These are phyloP conservation scores for Synergus japonicus DNA, from an alignment of 2,888 invertebrate species.

Conservation along the genomic window DNA sequence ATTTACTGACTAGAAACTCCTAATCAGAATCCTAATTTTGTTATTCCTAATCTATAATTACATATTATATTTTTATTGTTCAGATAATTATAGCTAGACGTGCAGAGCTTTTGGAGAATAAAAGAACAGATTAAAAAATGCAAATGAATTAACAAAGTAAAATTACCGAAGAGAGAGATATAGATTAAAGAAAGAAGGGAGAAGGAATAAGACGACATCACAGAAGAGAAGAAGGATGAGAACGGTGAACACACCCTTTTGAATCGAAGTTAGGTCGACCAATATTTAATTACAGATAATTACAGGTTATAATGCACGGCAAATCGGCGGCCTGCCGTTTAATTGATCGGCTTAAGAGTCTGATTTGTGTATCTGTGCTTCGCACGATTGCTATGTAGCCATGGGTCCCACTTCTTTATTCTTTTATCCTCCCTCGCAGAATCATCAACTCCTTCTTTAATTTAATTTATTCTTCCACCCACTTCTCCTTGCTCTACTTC, in stretches of 20 bases:
- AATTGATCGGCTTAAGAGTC: slow-evolving; percentile 72
- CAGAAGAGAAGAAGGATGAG: slow-evolving; percentile 45
- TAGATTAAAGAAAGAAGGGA: neutral
- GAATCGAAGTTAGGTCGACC: slow-evolving; percentile 57
- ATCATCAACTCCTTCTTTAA: slow-evolving; percentile 1
- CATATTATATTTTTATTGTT: neutral
- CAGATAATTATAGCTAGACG: neutral
- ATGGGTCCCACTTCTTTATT: neutral
- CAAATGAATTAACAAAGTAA: slow-evolving; percentile 10
- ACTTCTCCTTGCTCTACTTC: slow-evolving; percentile 16
- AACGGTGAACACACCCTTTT: slow-evolving; percentile 61
- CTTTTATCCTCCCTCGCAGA: slow-evolving; percentile 29
- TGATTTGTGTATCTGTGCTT: slow-evolving; percentile 73
- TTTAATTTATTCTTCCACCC: slow-evolving; percentile 33
- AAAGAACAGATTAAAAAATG: slow-evolving; percentile 41
- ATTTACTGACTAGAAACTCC: slow-evolving; percentile 38
- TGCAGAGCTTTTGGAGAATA: slow-evolving; percentile 16
- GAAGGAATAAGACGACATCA: slow-evolving; percentile 38
- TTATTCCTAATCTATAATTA: neutral
- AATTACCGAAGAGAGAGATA: slow-evolving; percentile 2
- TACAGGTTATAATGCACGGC: slow-evolving; percentile 72
- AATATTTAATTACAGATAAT: slow-evolving; percentile 75
- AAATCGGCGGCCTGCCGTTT: slow-evolving; percentile 74
- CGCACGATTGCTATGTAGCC: slow-evolving; percentile 51
- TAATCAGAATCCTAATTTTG: neutral